These are phyloP conservation scores for Volucella bombylans DNA, from an alignment of 2,888 invertebrate species.

Conservation along the genomic window DNA sequence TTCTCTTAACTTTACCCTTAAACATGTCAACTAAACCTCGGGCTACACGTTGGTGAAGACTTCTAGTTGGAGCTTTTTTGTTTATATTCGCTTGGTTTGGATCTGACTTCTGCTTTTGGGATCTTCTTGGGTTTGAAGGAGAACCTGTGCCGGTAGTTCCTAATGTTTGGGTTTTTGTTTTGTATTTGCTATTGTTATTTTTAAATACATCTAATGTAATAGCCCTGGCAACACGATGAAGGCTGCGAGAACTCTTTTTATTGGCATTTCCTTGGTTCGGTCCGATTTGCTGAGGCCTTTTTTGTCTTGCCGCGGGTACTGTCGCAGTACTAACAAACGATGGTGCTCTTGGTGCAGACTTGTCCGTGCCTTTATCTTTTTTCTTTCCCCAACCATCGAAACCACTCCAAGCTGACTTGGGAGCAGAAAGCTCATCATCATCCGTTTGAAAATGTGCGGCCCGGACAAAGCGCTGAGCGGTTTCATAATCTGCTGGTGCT, in stretches of 20 bases:
- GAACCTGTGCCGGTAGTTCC: too few species aligned
- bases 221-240: not conserved
- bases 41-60: not conserved
- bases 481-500: not conserved
- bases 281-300: not conserved
- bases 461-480: not conserved
- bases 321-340: not conserved
- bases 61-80: too few species aligned
- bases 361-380: not conserved
- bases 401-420: not conserved
- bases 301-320: not conserved
- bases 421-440: too few species aligned
- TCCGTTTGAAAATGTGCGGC: not conserved
- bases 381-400: not conserved
- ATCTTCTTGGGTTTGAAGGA: too few species aligned
- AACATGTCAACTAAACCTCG: slow-evolving; percentile 10
- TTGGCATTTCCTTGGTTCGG: not conserved
- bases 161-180: too few species aligned
- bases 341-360: too few species aligned
- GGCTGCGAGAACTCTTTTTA: not conserved
- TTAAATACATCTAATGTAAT: too few species aligned
- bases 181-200: too few species aligned
- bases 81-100: too few species aligned
- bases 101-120: too few species aligned
- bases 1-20: not conserved